phyloP scores from a whole-genome alignment of 2,113 vertebrate genomes.

The Labeo rohita region DNA sequence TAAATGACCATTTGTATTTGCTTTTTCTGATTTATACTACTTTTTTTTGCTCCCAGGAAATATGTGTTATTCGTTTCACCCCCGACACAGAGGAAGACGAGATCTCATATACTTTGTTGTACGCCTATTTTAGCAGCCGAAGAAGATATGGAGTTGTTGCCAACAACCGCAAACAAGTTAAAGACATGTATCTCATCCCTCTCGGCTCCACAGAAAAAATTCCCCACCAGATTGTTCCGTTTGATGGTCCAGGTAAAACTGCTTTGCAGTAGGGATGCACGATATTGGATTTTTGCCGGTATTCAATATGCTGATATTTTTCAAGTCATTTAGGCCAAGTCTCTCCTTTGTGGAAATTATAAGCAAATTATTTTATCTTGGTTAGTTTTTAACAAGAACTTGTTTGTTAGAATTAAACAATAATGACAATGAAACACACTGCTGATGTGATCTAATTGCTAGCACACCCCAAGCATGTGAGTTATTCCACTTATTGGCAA shows the following conservation, averaged over 20 bases:
- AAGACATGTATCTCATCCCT: constrained; percentile 98
- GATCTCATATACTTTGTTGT: constrained; percentile 93
- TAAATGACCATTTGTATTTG: not conserved
- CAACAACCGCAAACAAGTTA: constrained; percentile 96
- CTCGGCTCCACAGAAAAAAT: constrained; percentile 93
- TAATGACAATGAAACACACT: too few relatives aligned
- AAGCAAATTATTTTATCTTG: too few relatives aligned
- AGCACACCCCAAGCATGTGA: too few relatives aligned
- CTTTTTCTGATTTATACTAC: not conserved
- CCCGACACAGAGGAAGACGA: constrained; percentile 98
- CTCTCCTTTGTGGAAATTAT: too few relatives aligned
- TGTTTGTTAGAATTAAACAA: too few relatives aligned
- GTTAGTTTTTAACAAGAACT: too few relatives aligned
- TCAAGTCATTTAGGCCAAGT: too few relatives aligned
- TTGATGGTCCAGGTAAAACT: constrained; percentile 94
- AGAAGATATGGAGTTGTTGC: constrained; percentile 95
- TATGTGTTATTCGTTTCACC: constrained; percentile 93
- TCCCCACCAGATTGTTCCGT: constrained; percentile 96
- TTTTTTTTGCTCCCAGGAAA: constrained; percentile 80
- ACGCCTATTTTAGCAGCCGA: constrained; percentile 97
- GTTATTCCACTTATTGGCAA: too few relatives aligned
- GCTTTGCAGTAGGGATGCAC: too few relatives aligned
- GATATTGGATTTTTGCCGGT: too few relatives aligned
- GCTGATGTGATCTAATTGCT: too few relatives aligned
- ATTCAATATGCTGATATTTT: too few relatives aligned